Conservation (phyloP, 2,797 vertebrate genomes). For the Discoglossus pictus region DNA sequence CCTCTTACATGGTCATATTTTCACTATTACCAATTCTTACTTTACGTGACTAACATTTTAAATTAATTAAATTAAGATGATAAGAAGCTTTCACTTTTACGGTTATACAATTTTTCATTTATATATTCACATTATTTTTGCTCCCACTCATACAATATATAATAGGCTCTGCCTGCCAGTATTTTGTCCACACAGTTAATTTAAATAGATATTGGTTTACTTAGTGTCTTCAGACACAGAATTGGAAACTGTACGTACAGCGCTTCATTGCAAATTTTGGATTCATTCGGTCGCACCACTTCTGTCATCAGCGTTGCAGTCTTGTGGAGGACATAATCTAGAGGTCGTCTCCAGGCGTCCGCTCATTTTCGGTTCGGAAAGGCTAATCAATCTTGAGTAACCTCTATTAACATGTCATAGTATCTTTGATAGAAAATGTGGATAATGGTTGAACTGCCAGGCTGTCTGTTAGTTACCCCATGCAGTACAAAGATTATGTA, state of each 20-base stretch:
- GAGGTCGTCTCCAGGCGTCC: constrained; percentile 29
- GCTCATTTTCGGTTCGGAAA: constrained; percentile 43
- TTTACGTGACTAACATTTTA: not conserved
- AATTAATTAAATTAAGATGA: not conserved
- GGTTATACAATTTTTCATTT: not conserved
- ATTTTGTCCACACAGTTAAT: not conserved
- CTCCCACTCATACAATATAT: not conserved
- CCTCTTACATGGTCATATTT: too few species aligned
- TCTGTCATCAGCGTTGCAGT: constrained; percentile 31
- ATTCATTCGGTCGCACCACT: constrained; percentile 36
- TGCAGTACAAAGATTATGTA: constrained; percentile 28
- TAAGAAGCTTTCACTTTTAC: not conserved
- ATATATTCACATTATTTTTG: too few species aligned
- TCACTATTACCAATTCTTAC: too few species aligned
- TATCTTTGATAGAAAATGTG: constrained; percentile 32
- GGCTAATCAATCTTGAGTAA: constrained; percentile 43
- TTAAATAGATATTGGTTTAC: constrained; percentile 31
- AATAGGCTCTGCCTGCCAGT: not conserved
- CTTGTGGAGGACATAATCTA: constrained; percentile 40
- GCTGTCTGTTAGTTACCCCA: constrained; percentile 14
- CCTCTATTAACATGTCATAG: constrained; percentile 43
- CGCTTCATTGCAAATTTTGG: constrained; percentile 12
- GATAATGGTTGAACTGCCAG: constrained; percentile 16
- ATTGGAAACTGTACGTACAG: constrained; percentile 7
- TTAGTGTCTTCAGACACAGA: not conserved